Evolutionary conservation across 2,797 vertebrate genomes (phyloP), one percentile per base, ranked within the genome.

Genomic region (Xenops minutus): DNA sequence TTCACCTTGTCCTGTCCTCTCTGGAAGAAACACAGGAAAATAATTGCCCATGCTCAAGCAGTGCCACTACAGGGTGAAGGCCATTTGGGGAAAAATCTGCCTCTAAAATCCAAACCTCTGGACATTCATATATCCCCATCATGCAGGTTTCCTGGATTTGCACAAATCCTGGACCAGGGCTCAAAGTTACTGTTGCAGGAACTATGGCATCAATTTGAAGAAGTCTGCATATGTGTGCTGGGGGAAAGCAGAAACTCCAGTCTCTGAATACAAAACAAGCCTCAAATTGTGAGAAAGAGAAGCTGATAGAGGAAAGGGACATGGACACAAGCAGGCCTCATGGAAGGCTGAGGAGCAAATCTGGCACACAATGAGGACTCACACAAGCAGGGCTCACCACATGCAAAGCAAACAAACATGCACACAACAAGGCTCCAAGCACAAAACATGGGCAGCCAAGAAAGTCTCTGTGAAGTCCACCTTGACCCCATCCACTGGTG

Each of bases 401-500:
- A 91, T 97, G 95, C 97, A 97, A 87, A 63, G 82, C 54, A 29
- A 95, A 67, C 92, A 93, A 69, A 90, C 97, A 96, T 96, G 96
- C 98, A 98, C 92, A 96, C 64, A 30, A n/a, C 62, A 32, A n/a
- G 9, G 88, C 89, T 93, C 84, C 78, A 88, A 83, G 95, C 67
- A 97, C 89, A 92, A 72, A 91, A 96, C 41, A 86, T 68, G 74
- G 83, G 73, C 96, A 97, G 98, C 95, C 95, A 32, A 95, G 92
- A 76, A 93, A 93, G 97, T 96, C 98, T 97, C 98, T 91, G 17
- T 13, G 58, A 68, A 52, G 97, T 99, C 98, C 99, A 99, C 99
- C 99, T 99, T 98, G 99, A 98, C 98, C 98, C 98, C 99, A 99
- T 98, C 98, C 98, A 98, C 98, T 97, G 98, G 98, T 98, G 98